Conservation (phyloP, 2,888 invertebrate species). For the Cactoblastis cactorum region DNA sequence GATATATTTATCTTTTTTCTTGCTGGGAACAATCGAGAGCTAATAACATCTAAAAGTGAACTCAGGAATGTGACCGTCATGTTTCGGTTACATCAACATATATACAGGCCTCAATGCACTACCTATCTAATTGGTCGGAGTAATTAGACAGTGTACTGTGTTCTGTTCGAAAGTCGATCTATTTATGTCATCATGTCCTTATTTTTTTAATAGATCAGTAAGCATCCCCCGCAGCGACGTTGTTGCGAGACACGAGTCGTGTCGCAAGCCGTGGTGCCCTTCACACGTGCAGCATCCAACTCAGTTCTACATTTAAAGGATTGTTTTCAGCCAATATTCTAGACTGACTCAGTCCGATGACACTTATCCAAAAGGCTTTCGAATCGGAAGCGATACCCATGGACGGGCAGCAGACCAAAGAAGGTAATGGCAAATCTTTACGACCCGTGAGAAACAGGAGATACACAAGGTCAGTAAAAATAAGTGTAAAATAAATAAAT, state of each 20-base stretch:
- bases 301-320: conserved; percentile 15
- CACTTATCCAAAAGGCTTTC: conserved; percentile 53
- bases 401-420: conserved; percentile 57
- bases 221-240: conserved; percentile 74
- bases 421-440: conserved; percentile 71
- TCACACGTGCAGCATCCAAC: conserved; percentile 60
- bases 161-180: conserved; percentile 63
- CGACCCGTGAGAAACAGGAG: conserved; percentile 85
- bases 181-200: conserved; percentile 78
- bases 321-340: conserved; percentile 6
- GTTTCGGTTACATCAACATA: conserved; percentile 76
- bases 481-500: conserved; percentile 41
- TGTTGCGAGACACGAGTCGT: conserved; percentile 65
- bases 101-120: conserved; percentile 44
- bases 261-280: conserved; percentile 59
- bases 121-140: conserved; percentile 47
- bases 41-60: conserved; percentile 70
- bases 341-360: conserved; percentile 45
- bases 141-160: conserved; percentile 50
- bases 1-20: conserved; percentile 29
- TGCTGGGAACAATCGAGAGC: conserved; percentile 36
- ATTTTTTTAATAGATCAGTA: conserved; percentile 76
- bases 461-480: conserved; percentile 82
- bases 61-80: conserved; percentile 74
- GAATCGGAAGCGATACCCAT: conserved; percentile 47